Base-by-base conservation (phyloP, 2,113 vertebrate genomes). In the Lophius piscatorius region DNA sequence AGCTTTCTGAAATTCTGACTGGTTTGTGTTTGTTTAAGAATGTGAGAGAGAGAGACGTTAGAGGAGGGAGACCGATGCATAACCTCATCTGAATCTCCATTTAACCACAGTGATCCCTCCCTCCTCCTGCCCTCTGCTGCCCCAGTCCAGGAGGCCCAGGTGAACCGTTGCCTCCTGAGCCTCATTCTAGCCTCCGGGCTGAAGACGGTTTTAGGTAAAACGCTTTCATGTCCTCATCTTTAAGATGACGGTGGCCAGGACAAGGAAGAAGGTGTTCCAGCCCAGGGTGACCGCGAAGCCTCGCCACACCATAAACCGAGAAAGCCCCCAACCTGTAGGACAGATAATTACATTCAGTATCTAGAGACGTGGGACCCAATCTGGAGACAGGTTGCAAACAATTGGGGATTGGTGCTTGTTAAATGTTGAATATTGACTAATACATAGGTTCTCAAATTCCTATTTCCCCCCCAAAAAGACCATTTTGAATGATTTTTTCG, bases 231-330 rank as follows among this genome's bases (percentile, higher is more conserved):
- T 89, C 70, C 90, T 86, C 31, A 93, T 75, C 74, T 92, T 92
- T 16, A 92, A 51, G 81, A 93, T 92, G 80, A 92, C 67, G 0
- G 90, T 93, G 10, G 91, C 91, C 63, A 92, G 60, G 71, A 92
- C 64, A 49, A 93, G 65, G 83, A 92, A 93, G 86, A 92, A 92
- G 0, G 86, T 87, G 81, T 90, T 93, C 90, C 92, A 92, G 33
- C 89, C 91, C 17, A 93, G 60, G 17, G 91, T 91, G 66, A 92
- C 86, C 0, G 78, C 87, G 2, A 93, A 92, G 29, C 90, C 91
- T 36, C 90, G 79, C 92, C 91, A 93, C 60, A 92, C 92, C 86
- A 92, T 90, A 88, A 91, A 89, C 12, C 18, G 80, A 8, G 86
- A 78, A 49, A 93, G 17, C 61, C 63, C 90, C 91, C 91, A 93